Evolutionary conservation across 2,797 vertebrate species (phyloP).

Genomic region (Podargus strigoides): DNA sequence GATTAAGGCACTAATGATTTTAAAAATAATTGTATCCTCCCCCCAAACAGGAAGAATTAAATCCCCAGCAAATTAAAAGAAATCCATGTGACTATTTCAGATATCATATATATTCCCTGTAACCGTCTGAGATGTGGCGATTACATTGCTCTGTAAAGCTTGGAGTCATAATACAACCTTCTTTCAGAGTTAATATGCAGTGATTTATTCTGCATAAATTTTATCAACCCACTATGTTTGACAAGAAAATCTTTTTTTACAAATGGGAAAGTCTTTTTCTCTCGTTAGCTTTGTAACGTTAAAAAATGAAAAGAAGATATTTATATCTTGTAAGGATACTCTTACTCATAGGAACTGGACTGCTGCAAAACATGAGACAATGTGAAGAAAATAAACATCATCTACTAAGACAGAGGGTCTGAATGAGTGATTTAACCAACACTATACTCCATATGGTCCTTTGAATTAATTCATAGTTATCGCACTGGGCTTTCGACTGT

Average conservation of each 20-base stretch:
- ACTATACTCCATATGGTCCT: neutral
- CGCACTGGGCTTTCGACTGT: neutral
- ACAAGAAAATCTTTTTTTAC: neutral
- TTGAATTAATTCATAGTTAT: neutral
- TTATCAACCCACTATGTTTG: neutral
- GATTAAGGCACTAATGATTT: neutral
- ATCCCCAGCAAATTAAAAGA: neutral
- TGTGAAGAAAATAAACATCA: neutral
- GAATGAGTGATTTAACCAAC: neutral
- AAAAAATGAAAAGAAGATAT: neutral
- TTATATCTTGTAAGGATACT: neutral
- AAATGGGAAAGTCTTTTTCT: neutral
- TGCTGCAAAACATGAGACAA: neutral
- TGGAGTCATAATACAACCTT: neutral
- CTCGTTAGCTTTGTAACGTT: neutral
- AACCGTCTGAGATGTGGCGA: neutral
- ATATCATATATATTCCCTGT: neutral
- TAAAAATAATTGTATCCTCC: neutral
- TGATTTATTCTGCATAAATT: slow-evolving; percentile 2
- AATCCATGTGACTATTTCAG: neutral
- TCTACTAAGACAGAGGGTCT: neutral
- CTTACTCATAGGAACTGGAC: neutral
- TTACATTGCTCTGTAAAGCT: neutral
- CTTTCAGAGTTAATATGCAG: neutral
- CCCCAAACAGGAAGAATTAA: neutral